Percentiles rank a stretch among this genome's conserved stretches.
phyloP scores from a whole-genome alignment of 2,888 invertebrate genomes.

The Melanostoma scalare region DNA sequence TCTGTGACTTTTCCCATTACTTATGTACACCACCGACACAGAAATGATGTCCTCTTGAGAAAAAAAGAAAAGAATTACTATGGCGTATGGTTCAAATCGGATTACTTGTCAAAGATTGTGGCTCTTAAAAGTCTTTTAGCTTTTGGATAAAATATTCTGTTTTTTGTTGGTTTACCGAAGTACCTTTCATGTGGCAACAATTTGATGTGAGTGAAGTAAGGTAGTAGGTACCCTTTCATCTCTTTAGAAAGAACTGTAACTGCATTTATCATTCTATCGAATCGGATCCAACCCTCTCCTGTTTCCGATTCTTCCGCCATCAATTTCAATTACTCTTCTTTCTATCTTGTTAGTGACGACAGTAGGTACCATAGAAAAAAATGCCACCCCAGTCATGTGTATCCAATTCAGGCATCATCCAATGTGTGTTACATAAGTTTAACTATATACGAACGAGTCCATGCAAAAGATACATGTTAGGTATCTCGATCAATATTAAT shows the following conservation, averaged over 20 bases:
- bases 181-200: constrained; percentile 8
- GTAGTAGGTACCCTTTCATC: constrained; percentile 6
- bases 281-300: background rate
- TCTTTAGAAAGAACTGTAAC: constrained; percentile 9
- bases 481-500: constrained; percentile 70
- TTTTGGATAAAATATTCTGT: background rate
- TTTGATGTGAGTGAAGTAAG: constrained; percentile 14
- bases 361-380: constrained; percentile 5
- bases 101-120: constrained; percentile 22
- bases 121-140: background rate
- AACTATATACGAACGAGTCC: constrained; percentile 17
- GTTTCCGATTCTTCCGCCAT: constrained; percentile 12
- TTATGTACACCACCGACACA: too few species aligned
- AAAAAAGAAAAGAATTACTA: too few species aligned
- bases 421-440: constrained; percentile 43
- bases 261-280: constrained; percentile 37
- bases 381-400: constrained; percentile 44
- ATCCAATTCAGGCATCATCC: constrained; percentile 51
- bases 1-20: too few species aligned
- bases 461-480: constrained; percentile 48
- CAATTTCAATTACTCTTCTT: constrained; percentile 57
- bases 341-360: constrained; percentile 9
- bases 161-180: background rate
- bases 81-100: constrained; percentile 32
- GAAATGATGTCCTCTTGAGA: too few species aligned